Evolutionary conservation across 2,113 vertebrate species (phyloP).

Genomic region (Zapus hudsonius): DNA sequence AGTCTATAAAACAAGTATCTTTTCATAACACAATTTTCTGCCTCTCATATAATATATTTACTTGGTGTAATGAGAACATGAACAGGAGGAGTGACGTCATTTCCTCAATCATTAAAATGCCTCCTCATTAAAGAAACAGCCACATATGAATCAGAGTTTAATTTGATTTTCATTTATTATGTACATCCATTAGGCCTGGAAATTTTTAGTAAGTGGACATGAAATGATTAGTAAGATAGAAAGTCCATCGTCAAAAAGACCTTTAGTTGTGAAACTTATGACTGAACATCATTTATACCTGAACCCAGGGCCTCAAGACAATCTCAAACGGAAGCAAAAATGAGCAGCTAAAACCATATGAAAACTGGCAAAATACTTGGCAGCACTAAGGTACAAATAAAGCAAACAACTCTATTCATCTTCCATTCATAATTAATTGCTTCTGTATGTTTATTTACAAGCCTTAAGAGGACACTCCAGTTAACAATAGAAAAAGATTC

Average conservation of each 20-base stretch:
- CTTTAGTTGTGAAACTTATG: background rate
- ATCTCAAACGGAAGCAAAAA: background rate
- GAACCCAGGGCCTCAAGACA: background rate
- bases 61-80: background rate
- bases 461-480: background rate
- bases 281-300: too few relatives aligned
- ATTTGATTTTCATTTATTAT: slow-evolving; percentile 4
- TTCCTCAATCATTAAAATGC: background rate
- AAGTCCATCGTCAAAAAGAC: background rate
- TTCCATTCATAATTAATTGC: background rate
- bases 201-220: background rate
- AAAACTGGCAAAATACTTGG: background rate
- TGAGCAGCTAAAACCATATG: background rate
- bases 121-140: background rate
- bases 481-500: background rate
- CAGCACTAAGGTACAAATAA: slow-evolving; percentile 31
- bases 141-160: background rate
- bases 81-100: background rate
- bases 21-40: background rate
- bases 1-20: background rate
- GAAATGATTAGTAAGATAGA: background rate
- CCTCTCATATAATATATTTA: background rate
- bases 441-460: background rate
- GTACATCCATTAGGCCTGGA: background rate
- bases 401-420: background rate